Evolutionary conservation across 1,140 invertebrate genomes (phyloP), one percentile per base, ranked within the genome.

Genomic region (Lordiphosa collinella): DNA sequence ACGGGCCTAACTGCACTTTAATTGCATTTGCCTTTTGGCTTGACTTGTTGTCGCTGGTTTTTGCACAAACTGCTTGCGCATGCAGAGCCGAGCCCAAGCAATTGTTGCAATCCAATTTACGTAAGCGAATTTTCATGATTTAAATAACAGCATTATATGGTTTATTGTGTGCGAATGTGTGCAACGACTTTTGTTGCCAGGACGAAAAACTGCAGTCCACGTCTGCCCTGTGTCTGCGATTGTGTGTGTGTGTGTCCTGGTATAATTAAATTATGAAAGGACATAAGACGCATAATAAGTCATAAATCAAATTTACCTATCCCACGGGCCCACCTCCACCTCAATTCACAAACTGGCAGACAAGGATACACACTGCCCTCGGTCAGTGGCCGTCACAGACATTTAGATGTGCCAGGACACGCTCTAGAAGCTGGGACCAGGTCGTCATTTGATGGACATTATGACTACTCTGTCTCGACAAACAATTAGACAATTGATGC

Each of bases 231-330:
- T 31, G 59, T 43, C 38, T 18, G 34, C 37, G 16, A 49, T 29
- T 31, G 47, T 6, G 34, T 68, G 56, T 66, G 29, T 59, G 74
- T 59, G 54, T 69, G 78, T 82, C 65, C 80, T 82, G 49, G 55
- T 79, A 87, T 87, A 87, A 87, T 87, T 87, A 79, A 87, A 87
- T 87, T 87, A 87, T 87, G 84, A 86, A 78, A 79, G 73, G 84
- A 87, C 84, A 87, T 87, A 87, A 87, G 84, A 87, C 78, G 78
- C 84, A 87, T 87, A 87, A 87, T 84, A 87, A 86, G 84, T 87
- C 84, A 87, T 87, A 87, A 87, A 87, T 87, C 84, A 87, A 87
- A 87, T 87, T 87, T 87, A 82, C 76, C 73, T 86, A 74, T 86
- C 82, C 75, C 72, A 86, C 55, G 58, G 79, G 76, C 29, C 41